phyloP scores from a whole-genome alignment of 2,797 vertebrate species.

The Euthynnus affinis region DNA sequence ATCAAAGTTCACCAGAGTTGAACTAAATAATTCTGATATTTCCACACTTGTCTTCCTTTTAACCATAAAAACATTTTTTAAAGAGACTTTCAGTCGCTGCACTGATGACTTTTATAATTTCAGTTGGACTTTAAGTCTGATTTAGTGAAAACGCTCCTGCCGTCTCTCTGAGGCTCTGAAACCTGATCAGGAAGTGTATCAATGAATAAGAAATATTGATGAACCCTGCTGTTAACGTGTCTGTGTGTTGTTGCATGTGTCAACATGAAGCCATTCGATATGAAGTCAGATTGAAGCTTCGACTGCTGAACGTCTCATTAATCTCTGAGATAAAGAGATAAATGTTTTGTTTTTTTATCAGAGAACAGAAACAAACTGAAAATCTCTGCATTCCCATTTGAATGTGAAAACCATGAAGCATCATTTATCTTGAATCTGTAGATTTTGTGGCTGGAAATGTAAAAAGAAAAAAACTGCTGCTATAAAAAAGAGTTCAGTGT shows the following conservation, averaged over 20 bases:
- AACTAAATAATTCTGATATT: too few relatives aligned
- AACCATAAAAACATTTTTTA: too few relatives aligned
- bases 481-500: constrained; percentile 46
- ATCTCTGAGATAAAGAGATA: background rate
- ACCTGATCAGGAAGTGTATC: background rate
- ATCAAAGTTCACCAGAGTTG: too few relatives aligned
- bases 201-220: constrained; percentile 17
- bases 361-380: background rate
- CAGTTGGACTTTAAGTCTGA: background rate
- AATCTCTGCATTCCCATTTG: constrained; percentile 43
- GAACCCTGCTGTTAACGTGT: constrained; percentile 51
- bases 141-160: background rate
- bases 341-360: background rate
- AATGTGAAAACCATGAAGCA: constrained; percentile 61
- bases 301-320: background rate
- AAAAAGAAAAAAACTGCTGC: constrained; percentile 53
- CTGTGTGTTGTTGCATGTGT: constrained; percentile 67
- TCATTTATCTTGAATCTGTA: constrained; percentile 37
- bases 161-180: constrained; percentile 1
- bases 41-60: too few relatives aligned
- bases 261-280: constrained; percentile 17
- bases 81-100: too few relatives aligned
- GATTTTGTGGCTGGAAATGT: constrained; percentile 41
- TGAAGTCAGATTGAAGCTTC: background rate
- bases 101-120: background rate